Base-by-base conservation (phyloP, 2,113 vertebrate species). In the Phocoena sinus region DNA sequence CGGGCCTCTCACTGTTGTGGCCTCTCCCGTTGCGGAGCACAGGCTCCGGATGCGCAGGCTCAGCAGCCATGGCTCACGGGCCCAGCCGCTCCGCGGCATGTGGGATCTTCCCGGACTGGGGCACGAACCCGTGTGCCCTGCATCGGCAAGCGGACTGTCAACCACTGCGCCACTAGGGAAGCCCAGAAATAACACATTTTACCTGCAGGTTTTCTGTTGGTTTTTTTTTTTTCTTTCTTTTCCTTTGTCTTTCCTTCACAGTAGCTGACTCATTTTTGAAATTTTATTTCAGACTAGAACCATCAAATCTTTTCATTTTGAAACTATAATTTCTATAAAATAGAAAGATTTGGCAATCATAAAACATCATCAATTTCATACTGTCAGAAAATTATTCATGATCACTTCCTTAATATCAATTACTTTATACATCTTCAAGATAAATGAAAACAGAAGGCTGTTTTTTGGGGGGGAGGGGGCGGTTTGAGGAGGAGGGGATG, bases 241-340 rank as follows among this genome's bases (percentile, higher is more conserved):
- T 83, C 96, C 95, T 98, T 98, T 98, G 98, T 98, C 97, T 98
- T 97, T 97, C 97, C 97, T 98, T 97, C 83, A 96, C 92, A 95
- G 81, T 86, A 98, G 97, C 97, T 98, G 97, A 98, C 97, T 98
- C 97, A 97, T 95, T 98, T 98, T 98, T 98, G 47, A 97, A 98
- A 98, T 97, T 97, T 65, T 97, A 98, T 98, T 97, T 98, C 98
- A 98, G 56, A 85, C 17, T 96, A 87, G 97, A 97, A 97, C 98
- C 89, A 93, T 96, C 83, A 77, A 97, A 50, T 71, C 80, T 96
- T 97, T 97, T 60, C 95, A 97, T 95, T 96, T 92, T 89, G 79
- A 89, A 97, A 93, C 33, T 53, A 38, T 11, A 71, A 38, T 92
- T 97, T 68, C 88, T 94, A 87, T 91, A 92, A 98, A 98, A 97